A percentile compares a stretch with the other conserved stretches of the same genome.
Evolutionary conservation across 1,140 invertebrate genomes (phyloP).

Genomic region (Daktulosphaira vitifoliae): DNA sequence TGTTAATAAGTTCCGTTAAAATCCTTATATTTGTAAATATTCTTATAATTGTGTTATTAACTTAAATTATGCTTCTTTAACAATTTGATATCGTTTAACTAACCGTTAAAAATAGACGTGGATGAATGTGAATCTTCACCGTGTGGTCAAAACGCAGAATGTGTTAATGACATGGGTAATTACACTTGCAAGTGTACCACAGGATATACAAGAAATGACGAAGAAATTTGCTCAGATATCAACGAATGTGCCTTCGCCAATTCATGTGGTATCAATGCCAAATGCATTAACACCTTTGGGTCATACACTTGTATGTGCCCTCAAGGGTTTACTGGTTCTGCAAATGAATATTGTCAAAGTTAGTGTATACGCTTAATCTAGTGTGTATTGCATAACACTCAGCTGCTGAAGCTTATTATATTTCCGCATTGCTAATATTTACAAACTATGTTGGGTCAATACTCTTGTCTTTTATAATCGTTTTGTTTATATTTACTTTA

Average conservation of each 20-base stretch:
- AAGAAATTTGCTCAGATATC: conserved; percentile 51
- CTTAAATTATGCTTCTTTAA: no score
- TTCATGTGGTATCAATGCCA: conserved; percentile 60
- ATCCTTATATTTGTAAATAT: no score
- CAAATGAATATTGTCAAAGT: conserved; percentile 65
- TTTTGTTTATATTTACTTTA: no score
- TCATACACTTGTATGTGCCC: conserved; percentile 67
- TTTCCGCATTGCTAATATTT: neutral
- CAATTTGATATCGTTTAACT: no score
- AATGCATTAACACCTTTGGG: conserved; percentile 65
- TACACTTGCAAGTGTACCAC: conserved; percentile 64
- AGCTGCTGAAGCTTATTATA: neutral
- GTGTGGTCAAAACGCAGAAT: conserved; percentile 61
- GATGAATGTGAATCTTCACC: conserved; percentile 50
- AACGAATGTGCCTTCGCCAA: conserved; percentile 54
- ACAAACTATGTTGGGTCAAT: neutral
- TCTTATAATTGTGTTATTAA: no score
- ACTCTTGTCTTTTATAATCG: conserved; percentile 3
- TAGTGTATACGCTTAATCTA: conserved; percentile 46
- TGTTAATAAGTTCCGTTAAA: no score
- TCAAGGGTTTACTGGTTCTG: conserved; percentile 53
- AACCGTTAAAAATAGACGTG: conserved; percentile 44
- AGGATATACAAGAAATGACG: conserved; percentile 54
- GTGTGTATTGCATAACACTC: neutral
- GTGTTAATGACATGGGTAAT: conserved; percentile 64